These are phyloP conservation scores for Daubentonia madagascariensis DNA, from an alignment of 2,113 vertebrate genomes.

Conservation along the genomic window DNA sequence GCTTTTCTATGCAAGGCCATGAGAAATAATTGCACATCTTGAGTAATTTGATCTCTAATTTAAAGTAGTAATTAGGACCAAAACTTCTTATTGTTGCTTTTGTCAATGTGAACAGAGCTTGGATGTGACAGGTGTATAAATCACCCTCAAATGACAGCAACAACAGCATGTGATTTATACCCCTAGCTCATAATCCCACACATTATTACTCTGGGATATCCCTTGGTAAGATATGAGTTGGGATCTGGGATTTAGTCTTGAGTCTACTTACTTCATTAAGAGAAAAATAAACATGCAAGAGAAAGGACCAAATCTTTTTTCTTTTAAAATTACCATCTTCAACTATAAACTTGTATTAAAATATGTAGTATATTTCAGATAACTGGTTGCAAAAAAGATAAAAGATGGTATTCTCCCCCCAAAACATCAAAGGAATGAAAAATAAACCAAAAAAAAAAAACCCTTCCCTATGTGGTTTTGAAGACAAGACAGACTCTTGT, in stretches of 20 bases:
- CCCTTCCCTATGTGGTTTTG: neutral
- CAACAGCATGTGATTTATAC: neutral
- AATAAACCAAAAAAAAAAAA: neutral
- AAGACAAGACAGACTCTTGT: conserved; percentile 81
- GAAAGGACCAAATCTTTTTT: neutral
- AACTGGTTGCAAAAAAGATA: neutral
- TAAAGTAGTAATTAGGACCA: neutral
- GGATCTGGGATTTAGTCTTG: neutral
- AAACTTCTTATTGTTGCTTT: neutral
- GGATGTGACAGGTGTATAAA: neutral
- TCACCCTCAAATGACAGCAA: neutral
- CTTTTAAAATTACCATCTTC: conserved; percentile 18
- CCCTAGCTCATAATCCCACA: neutral
- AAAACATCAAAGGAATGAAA: neutral
- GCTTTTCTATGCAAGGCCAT: neutral
- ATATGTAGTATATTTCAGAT: neutral
- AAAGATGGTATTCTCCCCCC: neutral
- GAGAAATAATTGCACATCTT: neutral
- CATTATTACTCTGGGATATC: neutral
- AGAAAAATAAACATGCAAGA: neutral
- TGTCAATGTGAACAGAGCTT: neutral
- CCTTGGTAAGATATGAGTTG: neutral
- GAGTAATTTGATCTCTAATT: neutral
- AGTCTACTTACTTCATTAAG: neutral
- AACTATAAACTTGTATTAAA: neutral